Evolutionary conservation across 1,140 invertebrate genomes (phyloP), one percentile per base, ranked within the genome.

Genomic region (Frieseomelitta varia): DNA sequence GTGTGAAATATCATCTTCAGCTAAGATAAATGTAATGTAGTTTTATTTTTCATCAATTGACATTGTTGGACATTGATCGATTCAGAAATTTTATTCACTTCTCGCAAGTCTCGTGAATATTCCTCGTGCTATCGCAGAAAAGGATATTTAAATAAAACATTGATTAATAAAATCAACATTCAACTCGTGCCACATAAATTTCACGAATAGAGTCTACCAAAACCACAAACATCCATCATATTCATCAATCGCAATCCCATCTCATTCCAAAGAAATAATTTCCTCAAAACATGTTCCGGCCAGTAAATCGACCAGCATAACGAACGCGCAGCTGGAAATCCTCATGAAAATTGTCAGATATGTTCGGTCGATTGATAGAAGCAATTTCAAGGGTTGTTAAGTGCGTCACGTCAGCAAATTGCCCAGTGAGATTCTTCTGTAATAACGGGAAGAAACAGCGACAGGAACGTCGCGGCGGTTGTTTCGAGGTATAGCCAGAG

Each of bases 351-450:
- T 47, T 30, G 58, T 67, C 53, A 65, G 63, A 68, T 47, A 47
- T 47, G 63, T 71, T 79, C 30, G 24, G 17, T 10, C 53, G 58
- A 79, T 30, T 39, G 76, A 84, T 76, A 58, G 76, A 34, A 30
- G 53, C 73, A 76, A 79, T 84, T 79, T 72, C 67, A 39, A 72
- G 75, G 27, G 19, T 79, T 76, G 56, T 78, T 71, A 71, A 78
- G 75, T 58, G 55, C 61, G 51, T 82, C 80, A 56, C 53, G 58
- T 77, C 34, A 27, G 39, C 65, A 81, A 81, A 73, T 85, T 65
- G 51, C 34, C 55, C 39, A 0, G 39, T 6, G 34, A 51, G 76
- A 69, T 63, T 79, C 30, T 2, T 39, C 10, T 55, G 51, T 55
- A 53, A 79, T 76, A 79, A 79, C 39, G 8, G 39, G 65, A 14